Evolutionary conservation across 2,797 vertebrate genomes (phyloP).

Genomic region (Eulemur coronatus): DNA sequence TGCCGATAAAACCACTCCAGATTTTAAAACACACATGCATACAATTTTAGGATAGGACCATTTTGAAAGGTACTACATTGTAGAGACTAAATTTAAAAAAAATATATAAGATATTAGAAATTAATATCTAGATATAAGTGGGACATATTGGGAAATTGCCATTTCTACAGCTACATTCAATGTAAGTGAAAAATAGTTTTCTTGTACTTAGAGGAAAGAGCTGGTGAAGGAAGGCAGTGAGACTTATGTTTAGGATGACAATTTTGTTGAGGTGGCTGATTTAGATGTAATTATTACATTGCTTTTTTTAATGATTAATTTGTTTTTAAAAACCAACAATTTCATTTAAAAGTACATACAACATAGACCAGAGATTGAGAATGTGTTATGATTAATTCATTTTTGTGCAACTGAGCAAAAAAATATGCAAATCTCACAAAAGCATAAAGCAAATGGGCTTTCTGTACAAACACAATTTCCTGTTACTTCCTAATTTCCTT

Average conservation of each 20-base stretch:
- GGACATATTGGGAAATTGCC: background rate
- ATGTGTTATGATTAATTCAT: background rate
- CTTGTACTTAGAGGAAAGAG: background rate
- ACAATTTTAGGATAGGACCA: background rate
- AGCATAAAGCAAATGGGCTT: background rate
- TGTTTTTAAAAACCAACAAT: background rate
- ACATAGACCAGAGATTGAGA: background rate
- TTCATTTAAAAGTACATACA: background rate
- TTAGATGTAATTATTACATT: background rate
- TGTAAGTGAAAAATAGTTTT: background rate
- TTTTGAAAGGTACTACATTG: background rate
- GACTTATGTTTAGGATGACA: background rate
- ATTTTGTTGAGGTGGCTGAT: background rate
- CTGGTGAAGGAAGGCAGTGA: background rate
- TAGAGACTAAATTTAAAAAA: background rate
- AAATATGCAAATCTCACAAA: background rate
- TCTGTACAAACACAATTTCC: background rate
- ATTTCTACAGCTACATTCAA: background rate
- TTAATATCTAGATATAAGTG: background rate
- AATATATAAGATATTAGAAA: background rate
- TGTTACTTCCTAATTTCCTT: background rate
- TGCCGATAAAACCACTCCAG: background rate
- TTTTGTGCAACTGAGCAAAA: background rate
- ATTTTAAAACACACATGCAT: background rate
- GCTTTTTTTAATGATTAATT: background rate